Evolutionary conservation across 2,797 vertebrate species (phyloP), one percentile per base, ranked within the genome.

Genomic region (Paedocypris micromegethes): DNA sequence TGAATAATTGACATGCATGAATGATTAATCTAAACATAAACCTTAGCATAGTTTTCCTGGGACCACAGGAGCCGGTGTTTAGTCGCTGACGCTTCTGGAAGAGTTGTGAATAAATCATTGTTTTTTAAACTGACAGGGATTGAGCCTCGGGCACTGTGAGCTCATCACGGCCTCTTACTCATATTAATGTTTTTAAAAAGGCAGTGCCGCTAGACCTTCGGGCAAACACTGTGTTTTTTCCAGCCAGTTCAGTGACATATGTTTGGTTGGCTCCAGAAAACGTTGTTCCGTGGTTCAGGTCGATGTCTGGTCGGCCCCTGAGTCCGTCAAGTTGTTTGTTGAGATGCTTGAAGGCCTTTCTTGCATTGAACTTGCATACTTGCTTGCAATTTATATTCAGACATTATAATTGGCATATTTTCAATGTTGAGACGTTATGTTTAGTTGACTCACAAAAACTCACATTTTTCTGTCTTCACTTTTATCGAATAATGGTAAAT

Each of bases 1-100:
- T 69, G 43, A 69, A 62, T 69, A 69, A 69, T 55, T 62, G 58
- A 56, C 45, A 58, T 51, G 61, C 55, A 48, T 75, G 50, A 75
- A 68, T 67, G 54, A 74, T 70, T 56, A 8, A 66, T 61, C 57
- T n/a, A 59, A 43, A 64, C 55, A 75, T 50, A 68, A 75, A 64
- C 56, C 65, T 52, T 8, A 64, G 50, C 58, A 49, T 61, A 49
- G 55, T 54, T 62, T 73, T 73, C 43, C 47, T 61, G 47, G 7
- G 49, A 58, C 42, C 58, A 64, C 55, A 71, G 46, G 37, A 58
- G 49, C 41, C 46, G 42, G 39, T 23, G 39, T n/a, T 72, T 64
- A 63, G 53, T 57, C 47, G 8, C 23, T 58, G 37, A 3, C 3
- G 38, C 43, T 59, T 53, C 63, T 59, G 9, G 38, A 46, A 7